A percentile compares a stretch with the other conserved stretches of the same genome.
Evolutionary conservation across 2,797 vertebrate genomes (phyloP).

Genomic region (Paguma larvata): DNA sequence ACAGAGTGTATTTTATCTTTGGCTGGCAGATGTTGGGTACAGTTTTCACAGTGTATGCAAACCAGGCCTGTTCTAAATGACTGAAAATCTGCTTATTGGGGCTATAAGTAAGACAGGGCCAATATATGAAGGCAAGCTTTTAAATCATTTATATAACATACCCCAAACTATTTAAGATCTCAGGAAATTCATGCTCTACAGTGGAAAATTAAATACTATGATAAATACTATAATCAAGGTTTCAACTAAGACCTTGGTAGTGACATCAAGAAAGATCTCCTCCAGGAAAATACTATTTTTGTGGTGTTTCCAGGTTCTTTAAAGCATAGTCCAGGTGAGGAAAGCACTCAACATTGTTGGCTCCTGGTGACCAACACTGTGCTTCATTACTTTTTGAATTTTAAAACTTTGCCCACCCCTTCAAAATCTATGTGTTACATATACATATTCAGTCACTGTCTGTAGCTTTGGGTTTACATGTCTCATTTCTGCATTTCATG

Average conservation of each 20-base stretch:
- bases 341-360: neutral
- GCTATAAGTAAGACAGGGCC: neutral
- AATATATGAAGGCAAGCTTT: constrained; percentile 20
- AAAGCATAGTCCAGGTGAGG: neutral
- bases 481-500: constrained; percentile 55
- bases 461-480: neutral
- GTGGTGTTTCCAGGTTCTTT: neutral
- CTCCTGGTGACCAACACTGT: neutral
- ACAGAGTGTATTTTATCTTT: neutral
- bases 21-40: neutral
- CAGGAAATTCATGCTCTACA: neutral
- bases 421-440: neutral
- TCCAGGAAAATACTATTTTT: neutral
- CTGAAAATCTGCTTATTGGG: neutral
- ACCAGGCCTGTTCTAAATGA: neutral
- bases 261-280: neutral
- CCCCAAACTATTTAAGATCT: neutral
- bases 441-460: neutral
- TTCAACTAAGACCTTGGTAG: neutral
- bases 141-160: neutral
- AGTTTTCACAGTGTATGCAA: neutral
- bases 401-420: neutral
- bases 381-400: constrained; percentile 1
- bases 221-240: constrained; percentile 33
- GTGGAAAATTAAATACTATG: constrained; percentile 18